These are phyloP conservation scores for Poecilia wingei DNA, from an alignment of 2,797 vertebrate genomes.

Conservation along the genomic window DNA sequence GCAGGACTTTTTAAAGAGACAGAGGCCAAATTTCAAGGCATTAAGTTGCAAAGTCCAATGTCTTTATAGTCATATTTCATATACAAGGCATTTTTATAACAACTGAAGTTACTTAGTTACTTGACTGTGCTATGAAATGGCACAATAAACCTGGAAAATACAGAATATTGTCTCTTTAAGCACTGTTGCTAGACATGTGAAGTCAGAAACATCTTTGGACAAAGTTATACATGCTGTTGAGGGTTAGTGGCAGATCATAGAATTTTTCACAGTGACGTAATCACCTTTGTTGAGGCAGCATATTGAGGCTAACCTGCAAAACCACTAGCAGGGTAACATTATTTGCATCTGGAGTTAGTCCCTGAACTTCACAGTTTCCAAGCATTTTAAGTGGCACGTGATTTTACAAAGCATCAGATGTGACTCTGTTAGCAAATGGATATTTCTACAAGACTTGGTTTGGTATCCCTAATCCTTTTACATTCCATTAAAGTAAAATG, in stretches of 20 bases:
- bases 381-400: background rate
- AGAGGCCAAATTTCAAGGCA: too few relatives aligned
- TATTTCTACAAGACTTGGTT: background rate
- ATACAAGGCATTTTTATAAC: too few relatives aligned
- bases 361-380: background rate
- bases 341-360: background rate
- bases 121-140: too few relatives aligned
- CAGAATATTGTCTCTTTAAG: too few relatives aligned
- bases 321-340: too few relatives aligned
- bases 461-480: background rate
- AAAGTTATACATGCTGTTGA: background rate
- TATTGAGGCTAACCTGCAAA: background rate
- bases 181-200: background rate
- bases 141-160: too few relatives aligned
- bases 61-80: too few relatives aligned
- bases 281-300: background rate
- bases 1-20: too few relatives aligned
- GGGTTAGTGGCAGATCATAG: background rate
- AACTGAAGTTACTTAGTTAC: too few relatives aligned
- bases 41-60: too few relatives aligned
- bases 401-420: background rate
- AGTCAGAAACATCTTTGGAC: background rate
- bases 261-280: background rate
- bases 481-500: background rate
- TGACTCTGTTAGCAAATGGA: background rate